Evolutionary conservation across 2,113 vertebrate species (phyloP).

Genomic region (Pycnonotus jocosus): DNA sequence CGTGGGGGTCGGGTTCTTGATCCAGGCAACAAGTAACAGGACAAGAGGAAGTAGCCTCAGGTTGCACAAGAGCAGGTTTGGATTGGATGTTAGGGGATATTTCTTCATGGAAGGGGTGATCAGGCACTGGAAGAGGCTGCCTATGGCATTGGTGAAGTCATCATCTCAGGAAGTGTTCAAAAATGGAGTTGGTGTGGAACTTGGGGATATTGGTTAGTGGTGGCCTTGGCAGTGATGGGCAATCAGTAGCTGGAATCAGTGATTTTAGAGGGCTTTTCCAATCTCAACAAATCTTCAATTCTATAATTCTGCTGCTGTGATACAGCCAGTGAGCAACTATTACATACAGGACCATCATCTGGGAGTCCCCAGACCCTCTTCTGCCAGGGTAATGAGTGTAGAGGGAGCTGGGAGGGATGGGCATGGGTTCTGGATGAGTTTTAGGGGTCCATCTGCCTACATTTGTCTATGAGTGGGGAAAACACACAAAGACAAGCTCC

Average conservation of each 20-base stretch:
- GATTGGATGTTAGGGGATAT: neutral
- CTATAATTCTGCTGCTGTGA: neutral
- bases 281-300: neutral
- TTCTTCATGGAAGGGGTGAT: neutral
- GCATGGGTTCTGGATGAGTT: neutral
- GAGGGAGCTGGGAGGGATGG: rapidly evolving
- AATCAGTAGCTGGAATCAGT: neutral
- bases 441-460: neutral
- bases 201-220: neutral
- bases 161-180: neutral
- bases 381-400: neutral
- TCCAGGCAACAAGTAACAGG: neutral
- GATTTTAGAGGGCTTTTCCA: neutral
- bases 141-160: neutral
- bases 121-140: neutral
- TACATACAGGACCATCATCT: neutral
- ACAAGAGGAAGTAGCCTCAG: neutral
- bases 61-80: neutral
- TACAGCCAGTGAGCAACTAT: rapidly evolving
- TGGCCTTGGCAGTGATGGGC: neutral
- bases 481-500: neutral
- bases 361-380: too few relatives aligned
- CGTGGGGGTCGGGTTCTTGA: neutral
- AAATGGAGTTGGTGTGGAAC: neutral
- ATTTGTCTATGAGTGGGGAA: neutral